A percentile compares a stretch with the other conserved stretches of the same genome.
phyloP scores from a whole-genome alignment of 2,888 invertebrate species.

The Girardia tigrina region DNA sequence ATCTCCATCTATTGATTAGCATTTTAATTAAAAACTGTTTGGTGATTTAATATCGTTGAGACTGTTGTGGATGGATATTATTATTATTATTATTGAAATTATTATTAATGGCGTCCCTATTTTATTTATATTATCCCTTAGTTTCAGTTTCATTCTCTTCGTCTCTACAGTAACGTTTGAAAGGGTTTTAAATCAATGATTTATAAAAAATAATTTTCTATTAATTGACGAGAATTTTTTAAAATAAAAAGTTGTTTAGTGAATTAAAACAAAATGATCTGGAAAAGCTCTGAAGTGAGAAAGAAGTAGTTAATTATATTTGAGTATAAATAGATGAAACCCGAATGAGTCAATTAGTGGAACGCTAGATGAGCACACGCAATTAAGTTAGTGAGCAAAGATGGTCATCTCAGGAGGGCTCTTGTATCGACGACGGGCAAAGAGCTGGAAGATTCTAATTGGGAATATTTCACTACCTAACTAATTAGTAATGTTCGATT shows the following conservation, averaged over 20 bases:
- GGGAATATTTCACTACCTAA: conserved; percentile 23
- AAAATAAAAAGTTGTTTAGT: conserved; percentile 13
- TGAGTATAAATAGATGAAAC: conserved; percentile 20
- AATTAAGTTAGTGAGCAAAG: conserved; percentile 23
- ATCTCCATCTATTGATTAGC: conserved; percentile 19
- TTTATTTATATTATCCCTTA: too few relatives aligned
- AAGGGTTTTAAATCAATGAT: too few relatives aligned
- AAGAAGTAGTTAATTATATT: conserved; percentile 20
- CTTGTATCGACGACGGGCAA: not conserved
- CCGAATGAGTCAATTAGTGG: conserved; percentile 20
- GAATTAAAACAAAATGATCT: conserved; percentile 23
- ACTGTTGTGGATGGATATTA: too few relatives aligned
- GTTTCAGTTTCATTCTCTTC: too few relatives aligned
- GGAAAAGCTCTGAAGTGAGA: conserved; percentile 23
- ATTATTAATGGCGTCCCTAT: conserved; percentile 18
- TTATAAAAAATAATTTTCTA: conserved; percentile 6
- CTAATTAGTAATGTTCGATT: conserved; percentile 14
- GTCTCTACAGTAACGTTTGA: too few relatives aligned
- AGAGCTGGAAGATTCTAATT: conserved; percentile 23
- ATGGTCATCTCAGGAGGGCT: conserved; percentile 23
- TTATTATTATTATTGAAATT: conserved; percentile 16
- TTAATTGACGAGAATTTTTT: too few relatives aligned
- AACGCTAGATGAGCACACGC: conserved; percentile 13
- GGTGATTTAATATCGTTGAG: conserved; percentile 14
- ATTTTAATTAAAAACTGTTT: conserved; percentile 23